Conservation (phyloP, 2,797 vertebrate species). For the Argya squamiceps region DNA sequence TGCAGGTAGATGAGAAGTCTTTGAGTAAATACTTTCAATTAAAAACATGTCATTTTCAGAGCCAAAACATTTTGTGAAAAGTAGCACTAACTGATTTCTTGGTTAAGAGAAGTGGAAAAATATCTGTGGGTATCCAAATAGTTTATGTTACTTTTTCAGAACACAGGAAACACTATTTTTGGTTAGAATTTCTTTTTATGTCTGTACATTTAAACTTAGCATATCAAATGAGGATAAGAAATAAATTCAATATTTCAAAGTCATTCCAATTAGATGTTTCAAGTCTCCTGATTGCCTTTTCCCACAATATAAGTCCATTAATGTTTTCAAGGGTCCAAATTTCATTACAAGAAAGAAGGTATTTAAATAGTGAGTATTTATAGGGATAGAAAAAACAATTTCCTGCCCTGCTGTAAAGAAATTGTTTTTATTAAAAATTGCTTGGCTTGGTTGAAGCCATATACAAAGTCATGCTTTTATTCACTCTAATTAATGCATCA, state of each 20-base stretch:
- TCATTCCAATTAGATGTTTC: background rate
- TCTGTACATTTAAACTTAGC: background rate
- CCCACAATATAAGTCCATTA: background rate
- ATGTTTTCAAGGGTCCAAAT: background rate
- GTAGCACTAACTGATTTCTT: background rate
- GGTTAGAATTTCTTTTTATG: background rate
- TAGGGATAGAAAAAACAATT: background rate
- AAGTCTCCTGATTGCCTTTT: background rate
- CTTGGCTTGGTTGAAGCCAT: background rate
- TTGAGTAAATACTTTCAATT: background rate
- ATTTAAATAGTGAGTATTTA: background rate
- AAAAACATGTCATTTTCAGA: background rate
- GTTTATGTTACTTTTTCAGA: background rate
- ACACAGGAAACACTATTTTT: background rate
- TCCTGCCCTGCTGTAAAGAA: background rate
- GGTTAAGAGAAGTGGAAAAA: background rate
- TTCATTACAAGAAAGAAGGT: background rate
- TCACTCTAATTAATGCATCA: background rate
- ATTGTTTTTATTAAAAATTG: background rate
- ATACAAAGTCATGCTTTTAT: background rate
- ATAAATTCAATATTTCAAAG: background rate
- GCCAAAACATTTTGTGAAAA: background rate
- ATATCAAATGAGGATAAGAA: background rate
- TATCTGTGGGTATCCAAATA: background rate
- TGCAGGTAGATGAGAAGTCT: background rate